These are phyloP conservation scores for Thaumatotibia leucotreta DNA, from an alignment of 1,140 invertebrate species.

Conservation along the genomic window DNA sequence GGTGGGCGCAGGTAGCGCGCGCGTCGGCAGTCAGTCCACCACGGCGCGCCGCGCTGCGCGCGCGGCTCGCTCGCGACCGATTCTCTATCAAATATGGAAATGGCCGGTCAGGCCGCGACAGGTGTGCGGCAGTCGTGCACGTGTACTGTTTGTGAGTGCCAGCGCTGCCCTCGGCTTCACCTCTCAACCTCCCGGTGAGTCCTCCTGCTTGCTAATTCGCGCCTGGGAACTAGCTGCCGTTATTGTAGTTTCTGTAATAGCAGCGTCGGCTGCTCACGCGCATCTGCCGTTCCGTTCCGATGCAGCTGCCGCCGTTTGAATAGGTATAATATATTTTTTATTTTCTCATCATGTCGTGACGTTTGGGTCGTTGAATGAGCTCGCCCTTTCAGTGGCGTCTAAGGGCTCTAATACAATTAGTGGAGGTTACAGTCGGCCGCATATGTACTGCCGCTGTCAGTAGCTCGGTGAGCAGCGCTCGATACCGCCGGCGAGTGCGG, in stretches of 20 bases:
- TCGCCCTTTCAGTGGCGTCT: constrained; percentile 38
- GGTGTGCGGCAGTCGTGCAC: constrained; percentile 71
- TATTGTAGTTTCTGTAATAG: constrained; percentile 43
- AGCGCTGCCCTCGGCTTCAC: constrained; percentile 48
- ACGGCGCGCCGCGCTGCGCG: constrained; percentile 59
- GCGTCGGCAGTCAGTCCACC: constrained; percentile 61
- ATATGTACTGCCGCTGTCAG: constrained; percentile 59
- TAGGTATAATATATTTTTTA: constrained; percentile 51
- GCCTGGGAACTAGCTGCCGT: constrained; percentile 29
- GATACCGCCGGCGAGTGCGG: constrained; percentile 54
- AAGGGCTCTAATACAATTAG: constrained; percentile 57
- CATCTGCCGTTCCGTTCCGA: constrained; percentile 61
- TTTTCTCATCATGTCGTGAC: constrained; percentile 33
- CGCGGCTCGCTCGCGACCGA: constrained; percentile 53
- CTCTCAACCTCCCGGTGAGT: constrained; percentile 51
- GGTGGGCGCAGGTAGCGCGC: constrained; percentile 68
- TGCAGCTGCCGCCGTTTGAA: constrained; percentile 62
- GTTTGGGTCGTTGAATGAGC: constrained; percentile 36
- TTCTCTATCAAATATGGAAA: constrained; percentile 64
- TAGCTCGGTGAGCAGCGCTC: constrained; percentile 60
- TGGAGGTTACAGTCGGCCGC: constrained; percentile 26
- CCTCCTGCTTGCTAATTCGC: constrained; percentile 28
- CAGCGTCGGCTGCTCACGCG: constrained; percentile 46
- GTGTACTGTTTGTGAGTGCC: constrained; percentile 73
- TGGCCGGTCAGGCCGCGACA: constrained; percentile 67